These are phyloP conservation scores for Anthoscopus minutus DNA, from an alignment of 2,113 vertebrate genomes.

Conservation along the genomic window DNA sequence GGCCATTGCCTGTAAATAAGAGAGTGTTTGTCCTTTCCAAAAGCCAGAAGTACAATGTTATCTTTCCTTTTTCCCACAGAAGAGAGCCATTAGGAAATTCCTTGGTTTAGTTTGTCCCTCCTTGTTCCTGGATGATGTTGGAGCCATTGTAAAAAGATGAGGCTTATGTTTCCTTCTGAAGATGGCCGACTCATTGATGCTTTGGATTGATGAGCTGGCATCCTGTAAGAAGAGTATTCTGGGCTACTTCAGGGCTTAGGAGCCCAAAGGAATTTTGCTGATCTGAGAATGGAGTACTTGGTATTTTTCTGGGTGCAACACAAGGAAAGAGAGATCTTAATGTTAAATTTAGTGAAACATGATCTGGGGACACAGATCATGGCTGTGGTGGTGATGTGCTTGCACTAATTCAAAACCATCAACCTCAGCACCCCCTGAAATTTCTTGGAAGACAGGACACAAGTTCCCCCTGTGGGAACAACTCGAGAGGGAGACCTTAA, in stretches of 20 bases:
- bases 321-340: background rate
- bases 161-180: constrained; percentile 4
- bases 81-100: constrained; percentile 26
- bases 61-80: constrained; percentile 46
- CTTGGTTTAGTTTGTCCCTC: constrained; percentile 28
- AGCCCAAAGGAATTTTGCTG: background rate
- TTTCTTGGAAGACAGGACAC: background rate
- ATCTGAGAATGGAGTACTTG: background rate
- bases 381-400: background rate
- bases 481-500: background rate
- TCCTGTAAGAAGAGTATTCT: background rate
- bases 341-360: background rate
- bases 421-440: background rate
- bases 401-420: background rate
- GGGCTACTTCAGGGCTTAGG: background rate
- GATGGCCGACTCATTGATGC: background rate
- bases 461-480: background rate
- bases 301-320: background rate
- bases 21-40: background rate
- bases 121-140: constrained; percentile 39
- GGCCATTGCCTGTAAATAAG: constrained; percentile 12
- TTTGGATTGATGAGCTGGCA: background rate
- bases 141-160: constrained; percentile 22
- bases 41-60: constrained; percentile 41
- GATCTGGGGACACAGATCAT: background rate